Base-by-base conservation (phyloP, 1,140 invertebrate genomes). In the Saccostrea echinata region DNA sequence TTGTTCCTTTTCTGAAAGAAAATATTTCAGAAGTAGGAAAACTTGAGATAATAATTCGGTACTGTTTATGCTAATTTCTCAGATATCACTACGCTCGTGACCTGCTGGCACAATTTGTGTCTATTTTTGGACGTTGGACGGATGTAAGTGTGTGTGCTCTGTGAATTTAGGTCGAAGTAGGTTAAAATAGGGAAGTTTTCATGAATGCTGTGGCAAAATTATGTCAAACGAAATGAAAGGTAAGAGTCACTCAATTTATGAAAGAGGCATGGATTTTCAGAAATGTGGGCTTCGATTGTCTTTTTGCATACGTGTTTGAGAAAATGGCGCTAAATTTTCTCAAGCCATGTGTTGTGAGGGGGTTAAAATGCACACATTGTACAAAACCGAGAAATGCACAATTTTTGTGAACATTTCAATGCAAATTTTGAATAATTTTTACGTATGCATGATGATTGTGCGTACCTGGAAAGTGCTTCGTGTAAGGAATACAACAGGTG, bases 161-260 rank as follows among this genome's bases (percentile, higher is more conserved):
- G 84, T 85, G 85, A 84, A 88, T 91, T 89, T 89, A 88, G 90
- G 90, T 89, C 90, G 90, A 90, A 85, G 86, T 84, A 85, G 85
- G 84, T 88, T 86, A 89, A 89, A 86, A 88, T 91, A 89, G 90
- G 90, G 88, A 88, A 91, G 88, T 89, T 91, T 88, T 76, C 90
- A 91, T 89, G 89, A 87, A 91, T 91, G 88, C 84, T 86, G 87
- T 84, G 87, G 85, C 87, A 85, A 91, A 89, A 89, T 71, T 71
- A 91, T 91, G 90, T 89, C 90, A 91, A 88, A 83, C 55, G 86
- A 89, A 68, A 88, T 90, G 88, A 91, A 91, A 90, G 90, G 90
- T 91, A 86, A 68, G 90, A 81, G 52, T 18, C 24, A n/a, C 21
- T 53, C 4, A 30, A 76, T 12, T 76, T 27, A 61, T 84, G 81